phyloP scores from a whole-genome alignment of 2,888 invertebrate genomes.

The Andrena dorsata region DNA sequence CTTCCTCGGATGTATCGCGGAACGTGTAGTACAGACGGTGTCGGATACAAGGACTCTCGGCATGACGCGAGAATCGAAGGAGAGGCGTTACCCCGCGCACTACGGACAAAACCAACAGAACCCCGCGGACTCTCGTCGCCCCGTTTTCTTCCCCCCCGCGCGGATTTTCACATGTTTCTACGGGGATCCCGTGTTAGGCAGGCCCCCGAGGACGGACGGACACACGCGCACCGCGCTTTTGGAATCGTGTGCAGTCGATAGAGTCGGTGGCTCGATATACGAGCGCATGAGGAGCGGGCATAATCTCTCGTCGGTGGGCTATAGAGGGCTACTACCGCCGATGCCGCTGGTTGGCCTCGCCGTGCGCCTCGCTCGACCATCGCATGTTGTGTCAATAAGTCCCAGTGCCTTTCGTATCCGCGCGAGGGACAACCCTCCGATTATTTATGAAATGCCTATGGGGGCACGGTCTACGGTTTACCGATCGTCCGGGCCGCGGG shows the following conservation, averaged over 20 bases:
- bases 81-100: slow-evolving; percentile 75
- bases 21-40: slow-evolving; percentile 63
- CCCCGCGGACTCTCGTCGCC: slow-evolving; percentile 23
- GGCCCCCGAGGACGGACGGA: not conserved
- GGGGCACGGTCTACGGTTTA: slow-evolving; percentile 9
- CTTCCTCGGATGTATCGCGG: slow-evolving; percentile 66
- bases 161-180: slow-evolving; percentile 66
- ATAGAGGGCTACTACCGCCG: slow-evolving; percentile 22
- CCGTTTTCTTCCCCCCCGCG: slow-evolving; percentile 8
- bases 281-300: slow-evolving; percentile 39
- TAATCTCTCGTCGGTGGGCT: slow-evolving; percentile 44
- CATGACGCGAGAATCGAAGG: slow-evolving; percentile 75
- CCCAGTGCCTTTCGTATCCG: slow-evolving; percentile 48
- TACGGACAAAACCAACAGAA: slow-evolving; percentile 57
- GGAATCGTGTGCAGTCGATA: slow-evolving; percentile 44
- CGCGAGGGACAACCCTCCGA: slow-evolving; percentile 49
- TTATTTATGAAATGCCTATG: slow-evolving; percentile 22
- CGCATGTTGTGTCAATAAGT: slow-evolving; percentile 75
- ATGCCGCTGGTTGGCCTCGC: slow-evolving; percentile 46
- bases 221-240: slow-evolving; percentile 25
- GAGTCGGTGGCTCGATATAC: slow-evolving; percentile 23
- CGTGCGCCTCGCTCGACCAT: slow-evolving; percentile 61
- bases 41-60: slow-evolving; percentile 68
- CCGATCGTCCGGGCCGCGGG: slow-evolving; percentile 13
- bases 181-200: slow-evolving; percentile 44